Base-by-base conservation (phyloP, 2,113 vertebrate species). In the Mastomys natalensis region DNA sequence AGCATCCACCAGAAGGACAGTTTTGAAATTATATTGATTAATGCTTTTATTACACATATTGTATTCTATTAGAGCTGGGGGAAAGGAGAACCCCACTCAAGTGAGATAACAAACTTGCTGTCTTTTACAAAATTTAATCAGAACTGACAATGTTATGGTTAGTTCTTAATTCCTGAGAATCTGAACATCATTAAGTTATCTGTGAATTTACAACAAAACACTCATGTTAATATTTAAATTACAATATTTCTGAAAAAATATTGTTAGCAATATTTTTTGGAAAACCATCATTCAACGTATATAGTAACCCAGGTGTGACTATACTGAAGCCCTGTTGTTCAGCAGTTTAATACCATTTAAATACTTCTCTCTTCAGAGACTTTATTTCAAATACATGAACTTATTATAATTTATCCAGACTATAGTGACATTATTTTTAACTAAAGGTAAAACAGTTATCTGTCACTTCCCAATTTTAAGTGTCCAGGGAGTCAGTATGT, bases 81-180 rank as follows among this genome's bases (percentile, higher is more conserved):
- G 16, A 73, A 74, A 12, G 60, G 85, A 40, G 82, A 74, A 58
- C 53, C 78, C 55, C 96, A 97, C 90, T 96, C 95, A 97, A 98
- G 95, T 68, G 92, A 98, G 97, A 95, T 98, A 98, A 98, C 98
- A 98, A 98, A 98, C 96, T 95, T 98, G 86, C 97, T 89, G 91
- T 96, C 98, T 98, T 96, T 97, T 98, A 97, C 96, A 98, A 98
- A 98, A 97, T 90, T 93, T 95, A 97, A 91, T 97, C 94, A 96
- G 97, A 98, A 74, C 76, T 97, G 98, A 98, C 94, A 96, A 95
- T 95, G 81, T 98, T 98, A 98, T 95, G 97, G 98, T 99, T 98
- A 98, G 98, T 98, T 97, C 96, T 98, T 98, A 98, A 97, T 98
- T 98, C 98, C 99, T 99, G 98, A 99, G 99, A 98, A 98, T 98